Conservation (phyloP, 2,797 vertebrate species). For the Acanthurus leucopareius region DNA sequence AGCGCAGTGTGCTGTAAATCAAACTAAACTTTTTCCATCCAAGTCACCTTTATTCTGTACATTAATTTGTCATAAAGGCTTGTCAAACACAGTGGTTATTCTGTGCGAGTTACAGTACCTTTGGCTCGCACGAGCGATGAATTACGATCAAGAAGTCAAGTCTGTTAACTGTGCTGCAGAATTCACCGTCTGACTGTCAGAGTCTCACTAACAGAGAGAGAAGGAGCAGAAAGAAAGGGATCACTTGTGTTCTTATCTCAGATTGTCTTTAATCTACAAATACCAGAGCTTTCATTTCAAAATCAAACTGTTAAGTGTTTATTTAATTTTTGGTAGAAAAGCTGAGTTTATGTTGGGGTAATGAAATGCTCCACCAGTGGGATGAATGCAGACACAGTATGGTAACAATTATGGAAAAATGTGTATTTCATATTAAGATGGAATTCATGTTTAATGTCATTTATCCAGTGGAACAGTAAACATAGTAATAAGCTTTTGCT, state of each 20-base stretch:
- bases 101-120: background rate
- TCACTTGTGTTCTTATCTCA: background rate
- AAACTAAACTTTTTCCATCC: slow-evolving; percentile 15
- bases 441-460: slow-evolving; percentile 29
- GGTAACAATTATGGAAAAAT: slow-evolving; percentile 22
- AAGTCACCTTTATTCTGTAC: slow-evolving; percentile 6
- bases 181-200: slow-evolving; percentile 18
- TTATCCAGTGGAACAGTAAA: slow-evolving; percentile 19
- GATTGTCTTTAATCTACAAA: background rate
- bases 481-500: background rate
- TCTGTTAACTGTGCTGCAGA: slow-evolving; percentile 2
- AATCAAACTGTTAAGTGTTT: background rate
- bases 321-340: slow-evolving; percentile 4
- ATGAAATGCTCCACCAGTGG: background rate
- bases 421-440: slow-evolving; percentile 7
- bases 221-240: background rate
- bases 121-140: slow-evolving; percentile 11
- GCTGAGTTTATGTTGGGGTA: background rate
- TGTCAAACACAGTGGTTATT: slow-evolving; percentile 24
- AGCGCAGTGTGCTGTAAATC: slow-evolving; percentile 35
- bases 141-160: slow-evolving; percentile 5
- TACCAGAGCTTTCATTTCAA: background rate
- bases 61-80: slow-evolving; percentile 16
- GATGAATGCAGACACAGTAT: background rate
- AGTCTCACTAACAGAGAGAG: slow-evolving; percentile 2